A percentile compares a stretch with the other conserved stretches of the same genome.
Evolutionary conservation across 2,797 vertebrate species (phyloP).

Genomic region (Acridotheres tristis): DNA sequence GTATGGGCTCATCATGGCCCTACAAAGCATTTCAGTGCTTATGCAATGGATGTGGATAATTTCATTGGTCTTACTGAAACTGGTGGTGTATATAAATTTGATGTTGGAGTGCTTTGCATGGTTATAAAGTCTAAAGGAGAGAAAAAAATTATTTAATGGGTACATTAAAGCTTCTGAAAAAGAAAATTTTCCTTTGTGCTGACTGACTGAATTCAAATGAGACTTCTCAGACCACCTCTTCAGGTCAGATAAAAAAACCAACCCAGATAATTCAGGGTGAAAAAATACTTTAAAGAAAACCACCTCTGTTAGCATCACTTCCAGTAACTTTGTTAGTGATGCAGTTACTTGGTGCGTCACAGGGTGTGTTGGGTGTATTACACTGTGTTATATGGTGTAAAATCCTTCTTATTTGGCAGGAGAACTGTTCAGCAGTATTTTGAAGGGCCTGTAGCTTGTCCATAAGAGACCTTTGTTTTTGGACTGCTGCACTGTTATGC

Average conservation of each 20-base stretch:
- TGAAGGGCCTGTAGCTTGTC: not conserved
- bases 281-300: not conserved
- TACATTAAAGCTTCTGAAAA: not conserved
- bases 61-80: conserved; percentile 4
- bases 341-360: conserved; percentile 1
- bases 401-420: not conserved
- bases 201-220: not conserved
- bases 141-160: not conserved
- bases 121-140: not conserved
- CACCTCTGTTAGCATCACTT: not conserved
- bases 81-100: not conserved
- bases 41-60: not conserved
- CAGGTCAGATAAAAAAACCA: not conserved
- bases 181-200: not conserved
- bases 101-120: not conserved
- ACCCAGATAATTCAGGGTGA: not conserved
- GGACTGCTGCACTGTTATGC: not conserved
- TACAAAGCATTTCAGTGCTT: not conserved
- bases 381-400: not conserved
- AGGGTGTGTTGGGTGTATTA: conserved; percentile 42
- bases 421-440: not conserved
- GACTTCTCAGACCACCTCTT: not conserved
- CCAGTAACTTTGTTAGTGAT: not conserved
- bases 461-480: not conserved
- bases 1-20: not conserved